phyloP scores from a whole-genome alignment of 2,888 invertebrate species.

The Sclerodermus sp. region DNA sequence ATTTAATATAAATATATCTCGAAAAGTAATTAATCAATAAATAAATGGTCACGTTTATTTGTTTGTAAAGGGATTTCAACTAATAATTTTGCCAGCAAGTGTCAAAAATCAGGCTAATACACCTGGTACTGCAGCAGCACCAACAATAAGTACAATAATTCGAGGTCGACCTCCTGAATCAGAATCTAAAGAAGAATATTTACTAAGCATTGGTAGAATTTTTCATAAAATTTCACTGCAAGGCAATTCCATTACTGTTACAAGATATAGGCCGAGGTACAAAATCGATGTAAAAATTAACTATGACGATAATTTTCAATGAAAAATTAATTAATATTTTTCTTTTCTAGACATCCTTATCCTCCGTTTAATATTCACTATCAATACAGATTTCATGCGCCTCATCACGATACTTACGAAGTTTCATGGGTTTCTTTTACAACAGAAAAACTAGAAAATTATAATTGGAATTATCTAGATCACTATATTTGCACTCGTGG shows the following conservation, averaged over 20 bases:
- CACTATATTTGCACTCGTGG: conserved; percentile 95
- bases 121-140: conserved; percentile 40
- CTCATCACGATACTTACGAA: conserved; percentile 89
- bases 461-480: conserved; percentile 97
- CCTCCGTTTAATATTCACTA: conserved; percentile 91
- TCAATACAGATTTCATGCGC: conserved; percentile 88
- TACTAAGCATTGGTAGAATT: conserved; percentile 90
- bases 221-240: conserved; percentile 88
- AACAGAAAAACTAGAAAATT: conserved; percentile 92
- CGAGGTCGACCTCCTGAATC: conserved; percentile 55
- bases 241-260: conserved; percentile 90
- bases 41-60: no score
- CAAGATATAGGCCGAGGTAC: conserved; percentile 90
- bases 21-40: conserved; percentile 4
- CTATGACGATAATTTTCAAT: conserved; percentile 2
- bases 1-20: background rate
- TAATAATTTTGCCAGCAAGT: conserved; percentile 66
- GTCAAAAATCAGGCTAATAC: conserved; percentile 45
- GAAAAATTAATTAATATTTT: background rate
- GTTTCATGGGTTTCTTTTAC: conserved; percentile 93
- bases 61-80: conserved; percentile 73
- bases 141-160: conserved; percentile 51
- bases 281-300: conserved; percentile 10
- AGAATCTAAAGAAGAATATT: conserved; percentile 72
- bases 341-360: conserved; percentile 79